Evolutionary conservation across 2,888 invertebrate species (phyloP), one percentile per base, ranked within the genome.

Genomic region (Bugula neritina): DNA sequence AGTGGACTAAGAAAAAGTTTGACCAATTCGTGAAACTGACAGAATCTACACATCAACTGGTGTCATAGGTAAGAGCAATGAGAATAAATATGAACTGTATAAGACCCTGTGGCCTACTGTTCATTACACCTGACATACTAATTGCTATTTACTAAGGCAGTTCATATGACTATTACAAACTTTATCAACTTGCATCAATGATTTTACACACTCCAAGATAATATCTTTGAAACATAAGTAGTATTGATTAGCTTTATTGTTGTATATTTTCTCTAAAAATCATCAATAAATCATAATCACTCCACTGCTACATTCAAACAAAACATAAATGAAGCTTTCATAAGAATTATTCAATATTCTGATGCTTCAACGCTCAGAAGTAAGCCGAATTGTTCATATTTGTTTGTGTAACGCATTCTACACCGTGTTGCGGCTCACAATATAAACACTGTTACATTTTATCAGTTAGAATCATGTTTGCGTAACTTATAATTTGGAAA

Each of bases 231-330:
- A 43, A 43, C 17, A 5, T 17, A 10, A 43, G 43, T 43, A 43
- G 43, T 43, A 43, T 43, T 43, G 43, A 43, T 43, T 43, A 17
- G 43, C 17, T 17, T 17, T 43, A 10, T 43, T 43, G 43, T 43
- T 43, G 10, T 43, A 43, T 43, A 43, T 43, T 43, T 43, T 43
- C 43, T 10, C 43, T 43, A 43, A 5, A 43, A 43, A 31, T 63
- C 63, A 63, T 63, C 63, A 63, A 63, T 63, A 63, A 63, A 63
- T 63, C 21, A 63, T 63, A 63, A 63, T 63, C 34, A 27, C 10
- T 63, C 5, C 13, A 63, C n/a, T 13, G 63, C 3, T 63, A n/a
- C 43, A 10, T 43, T 17, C 5, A 10, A 43, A 43, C 43, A 43
- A 43, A 43, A 43, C 43, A 43, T n/a, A 43, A 43, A 43, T 43